Percentiles rank a stretch among this genome's conserved stretches.
These are phyloP conservation scores for Tachystola acroxantha DNA, from an alignment of 2,888 invertebrate genomes.

Conservation along the genomic window DNA sequence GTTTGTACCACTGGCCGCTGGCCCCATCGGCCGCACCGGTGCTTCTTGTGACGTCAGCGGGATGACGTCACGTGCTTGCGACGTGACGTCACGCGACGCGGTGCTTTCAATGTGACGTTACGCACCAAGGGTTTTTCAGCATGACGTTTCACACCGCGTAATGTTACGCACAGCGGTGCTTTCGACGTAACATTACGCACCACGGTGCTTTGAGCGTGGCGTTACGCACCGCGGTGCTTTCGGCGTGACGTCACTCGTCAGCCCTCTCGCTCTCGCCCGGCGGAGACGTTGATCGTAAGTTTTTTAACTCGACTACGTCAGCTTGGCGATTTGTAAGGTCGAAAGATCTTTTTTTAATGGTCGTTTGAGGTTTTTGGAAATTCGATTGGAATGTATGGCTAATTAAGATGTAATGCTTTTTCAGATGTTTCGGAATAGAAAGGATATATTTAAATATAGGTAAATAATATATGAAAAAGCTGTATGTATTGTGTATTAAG, in stretches of 20 bases:
- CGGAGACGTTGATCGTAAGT: neutral
- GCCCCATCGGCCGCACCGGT: slow-evolving; percentile 12
- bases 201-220: slow-evolving; percentile 11
- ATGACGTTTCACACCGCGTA: too few relatives aligned
- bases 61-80: neutral
- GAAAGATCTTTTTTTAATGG: slow-evolving; percentile 7
- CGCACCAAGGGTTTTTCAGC: too few relatives aligned
- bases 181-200: too few relatives aligned
- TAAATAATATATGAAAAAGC: too few relatives aligned
- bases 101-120: too few relatives aligned
- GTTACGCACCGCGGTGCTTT: slow-evolving; percentile 11
- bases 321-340: slow-evolving; percentile 9
- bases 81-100: neutral
- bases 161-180: too few relatives aligned
- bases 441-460: too few relatives aligned
- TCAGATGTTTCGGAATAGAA: too few relatives aligned
- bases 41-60: slow-evolving; percentile 9
- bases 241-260: neutral
- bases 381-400: too few relatives aligned
- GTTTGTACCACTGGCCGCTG: slow-evolving; percentile 5
- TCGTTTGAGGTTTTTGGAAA: neutral
- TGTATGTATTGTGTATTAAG: too few relatives aligned
- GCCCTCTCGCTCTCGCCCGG: slow-evolving; percentile 1
- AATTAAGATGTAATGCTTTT: too few relatives aligned
- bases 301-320: slow-evolving; percentile 15